These are phyloP conservation scores for Cheilosia variabilis DNA, from an alignment of 2,888 invertebrate species.

Conservation along the genomic window DNA sequence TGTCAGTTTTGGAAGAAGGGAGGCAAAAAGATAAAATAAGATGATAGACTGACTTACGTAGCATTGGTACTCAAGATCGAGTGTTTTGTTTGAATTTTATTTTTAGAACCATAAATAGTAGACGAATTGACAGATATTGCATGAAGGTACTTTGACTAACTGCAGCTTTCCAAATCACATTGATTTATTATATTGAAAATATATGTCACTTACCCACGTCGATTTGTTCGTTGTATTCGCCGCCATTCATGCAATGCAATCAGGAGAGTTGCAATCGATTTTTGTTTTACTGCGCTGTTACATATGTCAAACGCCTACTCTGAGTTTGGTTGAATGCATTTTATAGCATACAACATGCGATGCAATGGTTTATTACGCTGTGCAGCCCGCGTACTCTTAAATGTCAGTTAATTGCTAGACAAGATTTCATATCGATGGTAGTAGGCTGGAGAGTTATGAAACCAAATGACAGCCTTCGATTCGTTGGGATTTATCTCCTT, in stretches of 20 bases:
- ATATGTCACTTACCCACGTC: conserved; percentile 9
- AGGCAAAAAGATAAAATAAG: conserved; percentile 13
- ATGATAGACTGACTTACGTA: conserved; percentile 9
- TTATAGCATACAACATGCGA: conserved; percentile 6
- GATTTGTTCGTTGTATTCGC: not conserved
- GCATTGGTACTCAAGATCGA: conserved; percentile 67
- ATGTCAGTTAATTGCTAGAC: not conserved
- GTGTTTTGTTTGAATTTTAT: conserved; percentile 42
- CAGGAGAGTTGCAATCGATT: conserved; percentile 9
- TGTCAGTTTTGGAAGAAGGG: conserved; percentile 5
- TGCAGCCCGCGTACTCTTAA: not conserved
- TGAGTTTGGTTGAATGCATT: conserved; percentile 1
- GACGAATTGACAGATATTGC: conserved; percentile 19
- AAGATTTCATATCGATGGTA: not conserved
- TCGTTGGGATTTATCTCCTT: no score
- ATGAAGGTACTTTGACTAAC: conserved; percentile 42
- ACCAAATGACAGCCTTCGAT: not conserved
- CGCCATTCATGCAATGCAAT: not conserved
- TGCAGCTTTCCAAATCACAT: conserved; percentile 25
- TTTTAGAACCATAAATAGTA: conserved; percentile 24
- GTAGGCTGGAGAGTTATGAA: conserved; percentile 8
- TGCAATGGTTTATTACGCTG: conserved; percentile 6
- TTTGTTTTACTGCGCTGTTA: not conserved
- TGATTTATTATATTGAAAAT: conserved; percentile 38
- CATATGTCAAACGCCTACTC: conserved; percentile 11